Evolutionary conservation across 1,140 invertebrate species (phyloP).

Genomic region (Planococcus citri): DNA sequence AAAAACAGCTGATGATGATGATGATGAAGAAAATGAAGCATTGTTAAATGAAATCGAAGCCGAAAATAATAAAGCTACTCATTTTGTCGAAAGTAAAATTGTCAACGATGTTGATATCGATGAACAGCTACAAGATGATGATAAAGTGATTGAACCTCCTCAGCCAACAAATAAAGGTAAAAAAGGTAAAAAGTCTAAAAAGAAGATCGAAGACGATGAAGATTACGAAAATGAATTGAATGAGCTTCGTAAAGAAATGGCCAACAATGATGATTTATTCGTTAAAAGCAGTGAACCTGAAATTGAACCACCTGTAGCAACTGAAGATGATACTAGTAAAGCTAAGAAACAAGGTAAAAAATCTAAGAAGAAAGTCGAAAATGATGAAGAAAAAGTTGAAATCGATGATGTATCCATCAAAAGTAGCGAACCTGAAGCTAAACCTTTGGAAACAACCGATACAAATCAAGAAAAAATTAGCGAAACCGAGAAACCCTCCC

Average conservation of each 20-base stretch:
- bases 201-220: not conserved
- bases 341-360: conserved; percentile 9
- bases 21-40: not conserved
- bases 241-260: not conserved
- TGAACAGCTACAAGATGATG: not conserved
- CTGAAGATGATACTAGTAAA: not conserved
- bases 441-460: too few species aligned
- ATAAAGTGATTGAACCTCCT: not conserved
- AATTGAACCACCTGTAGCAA: not conserved
- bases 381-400: not conserved
- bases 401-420: not conserved
- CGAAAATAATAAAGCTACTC: not conserved
- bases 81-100: not conserved
- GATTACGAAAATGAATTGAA: conserved; percentile 8
- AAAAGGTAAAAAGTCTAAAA: conserved; percentile 1
- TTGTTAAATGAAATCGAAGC: not conserved
- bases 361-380: not conserved
- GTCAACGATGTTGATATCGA: not conserved
- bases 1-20: not conserved
- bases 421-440: not conserved
- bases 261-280: not conserved
- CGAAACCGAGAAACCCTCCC: too few species aligned
- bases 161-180: not conserved
- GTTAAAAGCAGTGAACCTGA: not conserved
- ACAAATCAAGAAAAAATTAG: not conserved